Base-by-base conservation (phyloP, 2,888 invertebrate species). In the Drosophila multiciliata region DNA sequence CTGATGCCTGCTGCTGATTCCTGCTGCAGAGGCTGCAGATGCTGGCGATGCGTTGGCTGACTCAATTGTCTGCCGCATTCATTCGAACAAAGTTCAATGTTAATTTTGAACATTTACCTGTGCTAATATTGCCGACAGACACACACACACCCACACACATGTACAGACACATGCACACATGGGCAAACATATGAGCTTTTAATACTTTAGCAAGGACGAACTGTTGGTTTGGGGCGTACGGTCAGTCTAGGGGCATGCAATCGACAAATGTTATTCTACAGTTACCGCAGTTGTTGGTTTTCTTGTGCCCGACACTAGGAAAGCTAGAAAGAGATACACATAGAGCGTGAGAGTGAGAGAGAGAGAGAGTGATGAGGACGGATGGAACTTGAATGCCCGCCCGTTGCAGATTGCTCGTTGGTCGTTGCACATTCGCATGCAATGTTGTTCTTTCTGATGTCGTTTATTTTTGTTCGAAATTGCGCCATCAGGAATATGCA, bases 401-500 rank as follows among this genome's bases (percentile, higher is more conserved):
- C 17, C 52, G 12, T 50, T n/a, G 29, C 11, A 49, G 26, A 6
- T 26, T 38, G 38, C 20, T 20, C 20, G 17, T 29, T n/a, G 11
- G 9, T 26, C 50, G 50, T n/a, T 50, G 50, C 61, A 52, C 62
- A 72, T 32, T 68, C 61, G 65, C 72, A 72, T 73, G 76, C 77
- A 81, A 80, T 90, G 89, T 87, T 87, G 82, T 86, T 90, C 87
- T 90, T 88, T 82, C 87, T 83, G 84, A 87, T 87, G 82, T 89
- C 89, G 84, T 90, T 90, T 87, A 82, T 87, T 87, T 89, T 90
- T 83, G 89, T 87, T 89, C 87, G 90, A 87, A 87, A 87, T 87
- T 87, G 90, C 90, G 87, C 87, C 90, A 90, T 88, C 89, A 90
- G 90, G 90, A 87, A 86, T 87, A 90, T 87, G 89, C 87, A 90